Base-by-base conservation (phyloP, 1,140 invertebrate species). In the Megathymus violae region DNA sequence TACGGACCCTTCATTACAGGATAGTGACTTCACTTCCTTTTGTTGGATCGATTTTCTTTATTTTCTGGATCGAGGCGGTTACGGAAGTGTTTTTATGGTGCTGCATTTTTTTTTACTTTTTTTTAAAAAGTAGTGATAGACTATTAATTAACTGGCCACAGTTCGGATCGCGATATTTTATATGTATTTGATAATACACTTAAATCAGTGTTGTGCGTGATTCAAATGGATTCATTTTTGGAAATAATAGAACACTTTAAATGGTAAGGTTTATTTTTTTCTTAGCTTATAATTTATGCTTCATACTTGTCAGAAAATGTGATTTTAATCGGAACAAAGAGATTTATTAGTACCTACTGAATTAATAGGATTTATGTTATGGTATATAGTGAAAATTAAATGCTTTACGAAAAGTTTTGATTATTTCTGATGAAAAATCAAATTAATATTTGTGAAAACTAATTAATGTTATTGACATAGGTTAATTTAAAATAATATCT, bases 1-100 rank as follows among this genome's bases (percentile, higher is more conserved):
- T 34, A 58, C 25, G 13, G 25, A 36, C 52, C 52, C 52, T 31
- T 38, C 34, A 19, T 25, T 52, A 40, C 52, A 56, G 52, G 52
- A 56, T 56, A 56, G 19, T 44, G 52, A 27, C 51, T 27, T 44
- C 40, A 56, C 52, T 56, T 56, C 52, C 52, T 56, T 41, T 54
- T 15, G 50, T 56, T 27, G 14, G 27, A 56, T 56, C 38, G 51
- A 56, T 56, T 56, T 56, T 56, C 51, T 56, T 56, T 56, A 43
- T 56, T 56, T 56, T 56, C 51, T 56, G 51, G 38, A 56, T 43
- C 11, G 38, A 27, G 38, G 1, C 11, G 13, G 19, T 43, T 27
- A 11, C 51, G 51, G 51, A 56, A 56, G 51, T 31, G 38, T n/a
- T 48, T 43, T 25, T 43, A 11, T 31, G 22, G 38, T 56, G 51